Evolutionary conservation across 1,140 invertebrate species (phyloP).

Genomic region (Heterodera carotae): DNA sequence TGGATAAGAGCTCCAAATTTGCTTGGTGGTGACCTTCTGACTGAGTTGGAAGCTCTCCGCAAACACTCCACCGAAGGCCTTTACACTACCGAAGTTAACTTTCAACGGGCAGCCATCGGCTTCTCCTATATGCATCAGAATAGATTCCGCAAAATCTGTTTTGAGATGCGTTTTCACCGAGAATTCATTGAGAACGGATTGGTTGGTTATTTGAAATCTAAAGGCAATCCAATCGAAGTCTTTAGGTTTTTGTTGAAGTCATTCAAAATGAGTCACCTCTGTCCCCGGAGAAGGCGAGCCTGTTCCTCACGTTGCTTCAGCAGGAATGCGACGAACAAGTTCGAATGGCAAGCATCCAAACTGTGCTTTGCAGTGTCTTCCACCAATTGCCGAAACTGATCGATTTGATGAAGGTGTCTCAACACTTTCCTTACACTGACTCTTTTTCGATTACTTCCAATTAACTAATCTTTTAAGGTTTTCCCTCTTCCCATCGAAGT

Average conservation of each 20-base stretch:
- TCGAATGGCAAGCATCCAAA: constrained; percentile 19
- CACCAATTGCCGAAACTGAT: constrained; percentile 36
- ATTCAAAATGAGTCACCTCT: constrained; percentile 45
- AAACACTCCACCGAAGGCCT: constrained; percentile 41
- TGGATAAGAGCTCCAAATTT: constrained; percentile 50
- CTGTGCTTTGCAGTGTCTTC: constrained; percentile 38
- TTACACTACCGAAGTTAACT: constrained; percentile 51
- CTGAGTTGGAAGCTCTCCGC: constrained; percentile 40
- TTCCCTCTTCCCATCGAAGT: constrained; percentile 5
- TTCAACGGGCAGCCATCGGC: constrained; percentile 47
- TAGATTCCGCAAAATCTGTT: constrained; percentile 26
- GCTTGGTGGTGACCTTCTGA: constrained; percentile 40
- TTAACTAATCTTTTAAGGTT: not conserved
- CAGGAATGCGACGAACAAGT: constrained; percentile 41
- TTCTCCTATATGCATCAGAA: constrained; percentile 42
- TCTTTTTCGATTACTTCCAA: not conserved
- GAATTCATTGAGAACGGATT: constrained; percentile 48
- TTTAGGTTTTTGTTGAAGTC: constrained; percentile 42
- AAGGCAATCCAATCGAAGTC: not conserved
- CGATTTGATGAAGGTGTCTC: constrained; percentile 33
- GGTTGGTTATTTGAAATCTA: not conserved
- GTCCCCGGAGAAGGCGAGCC: constrained; percentile 33
- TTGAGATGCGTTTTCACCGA: constrained; percentile 47
- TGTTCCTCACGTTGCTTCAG: constrained; percentile 39
- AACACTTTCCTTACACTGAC: not conserved